Evolutionary conservation across 2,888 invertebrate species (phyloP).

Genomic region (Ischnus inquisitorius): DNA sequence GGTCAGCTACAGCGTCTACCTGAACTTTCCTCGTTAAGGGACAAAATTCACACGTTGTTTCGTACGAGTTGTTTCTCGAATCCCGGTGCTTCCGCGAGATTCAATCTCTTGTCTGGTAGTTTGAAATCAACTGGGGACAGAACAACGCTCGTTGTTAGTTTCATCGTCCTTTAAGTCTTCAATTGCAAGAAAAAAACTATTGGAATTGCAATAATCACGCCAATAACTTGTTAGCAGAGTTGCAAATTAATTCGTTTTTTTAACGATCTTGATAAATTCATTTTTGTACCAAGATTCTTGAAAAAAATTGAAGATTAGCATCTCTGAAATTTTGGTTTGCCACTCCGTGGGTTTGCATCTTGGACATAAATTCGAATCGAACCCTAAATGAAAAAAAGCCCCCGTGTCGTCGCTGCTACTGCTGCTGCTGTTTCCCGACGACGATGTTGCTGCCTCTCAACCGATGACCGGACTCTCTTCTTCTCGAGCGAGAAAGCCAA

Average conservation of each 20-base stretch:
- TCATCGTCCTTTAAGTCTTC: neutral
- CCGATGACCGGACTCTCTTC: constrained; percentile 24
- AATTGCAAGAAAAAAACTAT: neutral
- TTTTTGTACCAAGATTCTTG: neutral
- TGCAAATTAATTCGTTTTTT: neutral
- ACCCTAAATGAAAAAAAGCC: neutral
- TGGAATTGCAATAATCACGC: neutral
- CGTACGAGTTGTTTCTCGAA: constrained; percentile 10
- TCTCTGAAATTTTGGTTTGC: neutral
- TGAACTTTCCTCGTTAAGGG: neutral
- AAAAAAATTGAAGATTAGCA: neutral
- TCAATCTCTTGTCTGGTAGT: neutral
- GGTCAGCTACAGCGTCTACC: neutral
- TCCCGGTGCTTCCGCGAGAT: neutral
- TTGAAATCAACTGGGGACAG: constrained; percentile 5
- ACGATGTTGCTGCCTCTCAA: constrained; percentile 35
- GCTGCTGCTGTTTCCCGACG: constrained; percentile 62
- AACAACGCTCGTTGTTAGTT: neutral
- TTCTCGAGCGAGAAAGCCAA: constrained; percentile 2
- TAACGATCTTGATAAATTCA: neutral
- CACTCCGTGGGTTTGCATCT: neutral
- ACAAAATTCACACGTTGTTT: constrained; percentile 12
- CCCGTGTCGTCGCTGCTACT: constrained; percentile 59
- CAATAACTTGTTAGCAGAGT: neutral
- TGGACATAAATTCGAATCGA: neutral